Base-by-base conservation (phyloP, 1,140 invertebrate genomes). In the Battus philenor region DNA sequence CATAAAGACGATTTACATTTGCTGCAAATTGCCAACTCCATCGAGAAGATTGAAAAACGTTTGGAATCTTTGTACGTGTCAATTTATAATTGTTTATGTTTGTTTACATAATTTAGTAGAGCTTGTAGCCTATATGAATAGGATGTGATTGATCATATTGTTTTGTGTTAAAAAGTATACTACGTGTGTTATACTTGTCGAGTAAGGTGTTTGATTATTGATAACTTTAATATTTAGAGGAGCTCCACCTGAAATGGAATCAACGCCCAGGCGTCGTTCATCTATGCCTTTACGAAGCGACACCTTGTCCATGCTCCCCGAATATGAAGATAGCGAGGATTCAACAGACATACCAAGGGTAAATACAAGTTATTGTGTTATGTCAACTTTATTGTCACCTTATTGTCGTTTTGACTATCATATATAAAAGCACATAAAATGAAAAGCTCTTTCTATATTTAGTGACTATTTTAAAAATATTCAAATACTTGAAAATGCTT, bases 1-100 rank as follows among this genome's bases (percentile, higher is more conserved):
- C 90, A 93, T 0, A 93, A 95, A 54, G 94, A 97, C 57, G 92
- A 95, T 47, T 88, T 94, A 38, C 95, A 97, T 68, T 83, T 97
- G 1, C 87, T 94, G 1, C 89, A 93, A 16, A 96, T 97, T 44
- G 93, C 93, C 0, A 92, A 94, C 39, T 91, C 93, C 0, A 79
- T 98, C 26, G 93, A 95, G 22, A 90, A 90, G 10, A 88, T 98
- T 1, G 90, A 90, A 30, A 94, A 92, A 57, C 86, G 92, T 53
- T 77, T 97, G 48, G 93, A 96, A 55, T 81, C 83, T 1, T 90
- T 97, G 59, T 95, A 95, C 88, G 93, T 90, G 29, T 33, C 17
- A 47, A 54, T 31, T 44, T 17, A 2, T 51, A 16, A 7, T 10
- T 38, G 8, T 41, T 7, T 1, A 15, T 2, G 10, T 44, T 22